These are phyloP conservation scores for Galaxias olidus DNA, from an alignment of 2,797 vertebrate genomes.

Conservation along the genomic window DNA sequence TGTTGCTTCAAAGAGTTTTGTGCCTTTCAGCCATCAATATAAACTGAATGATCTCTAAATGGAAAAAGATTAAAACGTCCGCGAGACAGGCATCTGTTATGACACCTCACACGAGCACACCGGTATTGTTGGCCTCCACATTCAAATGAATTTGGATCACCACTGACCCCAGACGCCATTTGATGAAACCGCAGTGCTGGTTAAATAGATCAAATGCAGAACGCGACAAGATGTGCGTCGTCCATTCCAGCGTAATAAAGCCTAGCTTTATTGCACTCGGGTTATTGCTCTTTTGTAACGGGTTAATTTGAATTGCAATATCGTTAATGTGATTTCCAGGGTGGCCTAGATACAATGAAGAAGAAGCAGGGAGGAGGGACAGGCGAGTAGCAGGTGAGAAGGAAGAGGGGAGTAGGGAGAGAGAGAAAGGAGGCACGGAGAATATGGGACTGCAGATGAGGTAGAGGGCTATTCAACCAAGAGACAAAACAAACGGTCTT, in stretches of 20 bases:
- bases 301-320: too few relatives aligned
- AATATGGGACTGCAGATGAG: constrained; percentile 3
- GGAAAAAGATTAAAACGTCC: background rate
- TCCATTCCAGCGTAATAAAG: background rate
- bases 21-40: constrained; percentile 30
- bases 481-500: background rate
- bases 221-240: background rate
- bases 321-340: too few relatives aligned
- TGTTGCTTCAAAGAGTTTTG: constrained; percentile 23
- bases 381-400: constrained; percentile 4
- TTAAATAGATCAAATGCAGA: background rate
- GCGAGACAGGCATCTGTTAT: constrained; percentile 21
- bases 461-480: too few relatives aligned
- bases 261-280: too few relatives aligned
- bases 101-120: background rate
- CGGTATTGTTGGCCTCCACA: background rate
- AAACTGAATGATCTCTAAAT: constrained; percentile 15
- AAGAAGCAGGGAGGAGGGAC: too few relatives aligned
- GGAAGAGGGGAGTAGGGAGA: constrained; percentile 12
- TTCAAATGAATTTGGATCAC: background rate
- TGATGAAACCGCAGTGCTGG: background rate
- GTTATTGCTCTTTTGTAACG: too few relatives aligned
- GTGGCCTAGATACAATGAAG: too few relatives aligned
- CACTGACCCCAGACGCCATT: background rate
- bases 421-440: constrained; percentile 23